phyloP scores from a whole-genome alignment of 2,797 vertebrate species.

The Iguana delicatissima region DNA sequence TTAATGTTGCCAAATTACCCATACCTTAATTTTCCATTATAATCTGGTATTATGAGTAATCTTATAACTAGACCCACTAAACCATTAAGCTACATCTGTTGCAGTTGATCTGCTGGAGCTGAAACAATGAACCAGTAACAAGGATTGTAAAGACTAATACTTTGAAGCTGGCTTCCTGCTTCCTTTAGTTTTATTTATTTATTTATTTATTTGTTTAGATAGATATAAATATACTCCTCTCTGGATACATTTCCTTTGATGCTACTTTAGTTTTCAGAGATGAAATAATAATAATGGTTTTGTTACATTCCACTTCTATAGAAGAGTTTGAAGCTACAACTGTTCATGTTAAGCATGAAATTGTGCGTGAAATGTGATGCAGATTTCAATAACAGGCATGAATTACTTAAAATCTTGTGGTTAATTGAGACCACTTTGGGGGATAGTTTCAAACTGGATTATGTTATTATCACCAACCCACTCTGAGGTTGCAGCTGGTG shows the following conservation, averaged over 20 bases:
- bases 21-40: not conserved
- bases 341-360: not conserved
- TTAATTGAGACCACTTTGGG: not conserved
- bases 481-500: not conserved
- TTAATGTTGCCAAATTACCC: not conserved
- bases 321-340: not conserved
- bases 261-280: not conserved
- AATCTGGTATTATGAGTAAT: not conserved
- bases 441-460: slow-evolving; percentile 16
- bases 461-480: not conserved
- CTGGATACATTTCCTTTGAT: not conserved
- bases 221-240: not conserved
- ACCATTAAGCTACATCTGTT: slow-evolving; percentile 11
- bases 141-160: not conserved
- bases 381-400: not conserved
- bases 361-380: not conserved
- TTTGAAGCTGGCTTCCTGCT: not conserved
- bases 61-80: not conserved
- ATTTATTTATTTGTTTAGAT: slow-evolving; percentile 9
- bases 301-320: not conserved
- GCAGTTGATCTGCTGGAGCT: not conserved
- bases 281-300: not conserved
- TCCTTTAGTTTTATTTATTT: not conserved
- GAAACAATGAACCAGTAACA: not conserved
- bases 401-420: not conserved